Base-by-base conservation (phyloP, 2,113 vertebrate genomes). In the Agapornis roseicollis region DNA sequence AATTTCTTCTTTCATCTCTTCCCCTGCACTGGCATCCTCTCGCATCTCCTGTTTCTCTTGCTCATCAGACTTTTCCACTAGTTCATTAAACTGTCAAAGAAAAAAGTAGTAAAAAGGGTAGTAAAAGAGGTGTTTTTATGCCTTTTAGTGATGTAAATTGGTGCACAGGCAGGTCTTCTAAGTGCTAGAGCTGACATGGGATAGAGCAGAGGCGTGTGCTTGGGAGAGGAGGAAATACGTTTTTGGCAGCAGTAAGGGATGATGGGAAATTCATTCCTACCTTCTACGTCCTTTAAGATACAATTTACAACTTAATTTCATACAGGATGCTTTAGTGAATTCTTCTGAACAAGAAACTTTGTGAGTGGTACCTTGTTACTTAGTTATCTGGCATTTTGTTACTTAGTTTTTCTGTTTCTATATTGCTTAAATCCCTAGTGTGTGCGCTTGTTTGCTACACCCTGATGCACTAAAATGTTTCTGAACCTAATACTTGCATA, bases 331-430 rank as follows among this genome's bases (percentile, higher is more conserved):
- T 70, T 19, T 35, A 50, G 33, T 27, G 25, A 41, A 27, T 53
- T 60, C 37, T 71, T 42, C 13, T 69, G 3, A 94, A 33, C 31
- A 7, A 56, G 42, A 88, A 89, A 68, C 46, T 13, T 2, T 5
- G 7, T 60, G 22, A 65, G 82, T 84, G 7, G 4, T 88, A 33
- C 84, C 25, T 28, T 85, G 28, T 65, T 70, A 14, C 10, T 56
- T 97, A 91, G 78, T 86, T 91, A 73, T 42, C 35, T 50, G 8
- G 3, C 85, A 47, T 85, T 22, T 28, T 87, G 29, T 68, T 70
- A 16, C 9, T 56, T 97, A 91, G 74, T 89, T 92, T 90, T 23
- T 82, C 66, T 64, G 15, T 79, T 90, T 88, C 74, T 39, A 89
- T 61, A 37, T 78, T 76, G 17, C 25, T 76, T 31, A 0, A 3